A percentile compares a stretch with the other conserved stretches of the same genome.
phyloP scores from a whole-genome alignment of 2,797 vertebrate species.

The Acestrorhynchus altus region DNA sequence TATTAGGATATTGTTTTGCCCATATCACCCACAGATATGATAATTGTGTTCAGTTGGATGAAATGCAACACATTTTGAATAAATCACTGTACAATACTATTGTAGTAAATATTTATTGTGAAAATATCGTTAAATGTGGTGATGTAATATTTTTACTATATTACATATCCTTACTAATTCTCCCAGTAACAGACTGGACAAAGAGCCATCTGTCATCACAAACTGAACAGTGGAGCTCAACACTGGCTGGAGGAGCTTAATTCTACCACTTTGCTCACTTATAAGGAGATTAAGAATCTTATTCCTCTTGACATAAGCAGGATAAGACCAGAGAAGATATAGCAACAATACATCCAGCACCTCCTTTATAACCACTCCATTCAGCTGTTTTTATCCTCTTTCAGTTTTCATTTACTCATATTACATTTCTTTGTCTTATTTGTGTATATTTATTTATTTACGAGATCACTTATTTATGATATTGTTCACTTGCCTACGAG shows the following conservation, averaged over 20 bases:
- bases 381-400: background rate
- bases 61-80: too few relatives aligned
- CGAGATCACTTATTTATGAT: background rate
- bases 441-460: background rate
- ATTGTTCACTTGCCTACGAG: conserved; percentile 46
- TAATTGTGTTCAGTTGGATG: too few relatives aligned
- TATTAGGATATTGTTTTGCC: too few relatives aligned
- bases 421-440: background rate
- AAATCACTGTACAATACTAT: too few relatives aligned
- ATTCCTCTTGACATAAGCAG: conserved; percentile 38
- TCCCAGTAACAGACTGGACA: conserved; percentile 10
- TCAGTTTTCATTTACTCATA: conserved; percentile 6
- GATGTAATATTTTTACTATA: too few relatives aligned
- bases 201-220: conserved; percentile 52
- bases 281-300: conserved; percentile 50
- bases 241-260: conserved; percentile 36
- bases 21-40: too few relatives aligned
- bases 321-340: conserved; percentile 32
- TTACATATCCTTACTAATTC: too few relatives aligned
- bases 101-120: too few relatives aligned
- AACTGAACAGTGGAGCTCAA: conserved; percentile 36
- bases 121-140: too few relatives aligned
- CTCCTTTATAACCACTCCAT: conserved; percentile 2
- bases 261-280: conserved; percentile 44
- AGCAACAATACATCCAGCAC: background rate